Evolutionary conservation across 2,113 vertebrate species (phyloP), one percentile per base, ranked within the genome.

Genomic region (Cololabis saira): DNA sequence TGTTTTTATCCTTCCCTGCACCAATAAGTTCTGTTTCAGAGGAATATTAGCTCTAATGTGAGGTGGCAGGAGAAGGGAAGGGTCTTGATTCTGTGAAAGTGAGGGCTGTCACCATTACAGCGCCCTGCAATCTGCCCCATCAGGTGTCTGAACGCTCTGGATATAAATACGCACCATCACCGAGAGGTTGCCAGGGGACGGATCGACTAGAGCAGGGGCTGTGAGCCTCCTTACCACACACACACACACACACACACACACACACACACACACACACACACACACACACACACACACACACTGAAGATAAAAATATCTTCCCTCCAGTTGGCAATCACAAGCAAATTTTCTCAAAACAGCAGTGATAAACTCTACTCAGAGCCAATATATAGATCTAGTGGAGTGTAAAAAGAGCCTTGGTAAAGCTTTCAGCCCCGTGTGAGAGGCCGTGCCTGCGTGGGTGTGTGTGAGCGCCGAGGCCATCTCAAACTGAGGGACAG

Each of bases 121-220:
- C 47, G 52, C 58, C 76, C 78, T 84, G 82, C 69, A 87, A 87
- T 90, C 71, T 78, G 47, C 74, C 60, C 86, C 81, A 87, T 89
- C 86, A 86, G 81, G 71, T 74, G 76, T 79, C 74, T 77, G 76
- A 82, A 61, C 50, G 74, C 74, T 61, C 61, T 43, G 67, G 64
- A 68, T 78, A 85, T 81, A 89, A 89, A 87, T 86, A 87, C 82
- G 72, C 52, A 17, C 74, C 49, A 86, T 87, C 82, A 87, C 75
- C 7, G 52, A 61, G 49, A 70, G 52, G 42, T 44, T 60, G 64
- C 58, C 21, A 62, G 57, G 64, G 64, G 58, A 55, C 30, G 7
- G 17, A 78, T 79, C 47, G 18, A 82, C 78, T 37, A 2, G 37
- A 49, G 40, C 40, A n/a, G 3, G 37, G 1, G 66, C 15, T n/a